Evolutionary conservation across 2,888 invertebrate species (phyloP), one percentile per base, ranked within the genome.

Genomic region (Ornithoptera priamus): DNA sequence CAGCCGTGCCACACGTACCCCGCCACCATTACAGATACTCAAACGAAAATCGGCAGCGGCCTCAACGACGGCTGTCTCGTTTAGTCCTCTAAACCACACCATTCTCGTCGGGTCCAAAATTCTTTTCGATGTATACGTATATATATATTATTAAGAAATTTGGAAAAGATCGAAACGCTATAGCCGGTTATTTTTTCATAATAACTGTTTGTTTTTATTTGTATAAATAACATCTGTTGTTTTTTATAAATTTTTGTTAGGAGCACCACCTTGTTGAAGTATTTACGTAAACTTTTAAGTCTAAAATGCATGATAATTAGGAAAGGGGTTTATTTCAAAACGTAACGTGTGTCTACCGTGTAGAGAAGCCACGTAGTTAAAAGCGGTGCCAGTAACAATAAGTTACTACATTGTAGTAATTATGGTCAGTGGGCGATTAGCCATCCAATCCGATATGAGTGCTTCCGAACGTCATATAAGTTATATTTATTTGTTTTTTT

Each of bases 11-110:
- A 94, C 78, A 93, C 90, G 68, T 94, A 94, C 77, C 91, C 89
- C 53, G 81, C 83, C 69, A 85, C 88, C 57, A 84, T 89, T 50
- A 82, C 87, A 66, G 93, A 93, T 70, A 74, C 85, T 58, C 93
- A 93, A 79, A 77, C 79, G 42, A 93, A 93, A 85, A 92, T 93
- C 80, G 90, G 88, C 77, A 93, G 87, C 81, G 93, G 93, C 77
- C 88, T 94, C 76, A 94, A 94, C 80, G 94, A 94, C 78, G 94
- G 94, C 72, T 94, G 94, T 82, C 94, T 94, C 87, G 94, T 94
- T 80, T 94, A 93, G 90, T 76, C 72, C 73, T 73, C 70, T 65
- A 72, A 30, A 24, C 42, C 30, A 61, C 46, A 70, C 59, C 50
- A 62, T 68, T 77, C 79, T 79, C 78, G 83, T 85, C 84, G 90